These are phyloP conservation scores for Anniella stebbinsi DNA, from an alignment of 2,797 vertebrate species.

Conservation along the genomic window DNA sequence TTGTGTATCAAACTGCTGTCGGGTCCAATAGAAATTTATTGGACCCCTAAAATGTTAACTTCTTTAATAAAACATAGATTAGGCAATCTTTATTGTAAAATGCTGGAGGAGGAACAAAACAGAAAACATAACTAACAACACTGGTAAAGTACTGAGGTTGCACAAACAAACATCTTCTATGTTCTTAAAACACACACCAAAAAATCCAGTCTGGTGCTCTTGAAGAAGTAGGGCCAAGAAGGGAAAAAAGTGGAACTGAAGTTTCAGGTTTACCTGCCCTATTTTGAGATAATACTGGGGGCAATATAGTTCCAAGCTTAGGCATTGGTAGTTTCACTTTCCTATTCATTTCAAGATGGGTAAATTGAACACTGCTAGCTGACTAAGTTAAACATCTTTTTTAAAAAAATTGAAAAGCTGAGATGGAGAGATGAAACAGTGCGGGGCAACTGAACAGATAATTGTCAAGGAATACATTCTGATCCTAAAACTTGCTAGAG, in stretches of 20 bases:
- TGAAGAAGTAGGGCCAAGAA: neutral
- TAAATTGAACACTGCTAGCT: too few relatives aligned
- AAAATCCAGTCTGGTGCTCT: neutral
- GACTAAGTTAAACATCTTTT: too few relatives aligned
- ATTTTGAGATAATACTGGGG: neutral
- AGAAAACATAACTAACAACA: neutral
- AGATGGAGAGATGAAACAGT: too few relatives aligned
- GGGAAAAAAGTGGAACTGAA: neutral
- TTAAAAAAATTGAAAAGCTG: too few relatives aligned
- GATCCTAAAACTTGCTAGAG: neutral
- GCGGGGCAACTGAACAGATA: too few relatives aligned
- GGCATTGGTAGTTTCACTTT: neutral
- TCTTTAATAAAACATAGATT: neutral
- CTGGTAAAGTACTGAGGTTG: neutral
- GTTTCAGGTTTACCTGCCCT: neutral
- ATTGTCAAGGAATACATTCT: neutral
- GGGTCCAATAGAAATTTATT: neutral
- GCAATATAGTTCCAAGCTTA: neutral
- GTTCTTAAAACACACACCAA: too few relatives aligned
- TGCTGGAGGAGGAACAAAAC: neutral
- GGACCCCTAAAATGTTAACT: neutral
- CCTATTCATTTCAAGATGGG: neutral
- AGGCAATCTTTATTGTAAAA: neutral
- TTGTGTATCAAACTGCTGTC: neutral
- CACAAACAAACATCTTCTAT: too few relatives aligned